phyloP scores from a whole-genome alignment of 2,797 vertebrate species.

The Danio tinwini region DNA sequence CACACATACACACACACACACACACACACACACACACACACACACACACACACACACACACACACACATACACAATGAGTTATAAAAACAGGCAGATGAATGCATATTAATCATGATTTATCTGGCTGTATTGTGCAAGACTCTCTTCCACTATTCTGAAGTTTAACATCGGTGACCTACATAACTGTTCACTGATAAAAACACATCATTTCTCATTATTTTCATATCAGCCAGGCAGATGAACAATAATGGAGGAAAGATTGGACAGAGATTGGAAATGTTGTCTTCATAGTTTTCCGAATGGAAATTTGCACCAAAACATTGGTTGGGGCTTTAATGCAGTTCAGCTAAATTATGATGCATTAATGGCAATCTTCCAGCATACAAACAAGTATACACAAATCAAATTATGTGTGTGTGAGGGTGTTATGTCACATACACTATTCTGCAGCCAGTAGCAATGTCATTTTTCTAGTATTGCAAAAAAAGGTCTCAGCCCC shows the following conservation, averaged over 20 bases:
- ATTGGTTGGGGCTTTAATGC: constrained; percentile 33
- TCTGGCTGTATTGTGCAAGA: constrained; percentile 14
- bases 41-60: no score
- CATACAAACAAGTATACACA: background rate
- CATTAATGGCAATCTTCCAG: constrained; percentile 23
- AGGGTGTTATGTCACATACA: constrained; percentile 13
- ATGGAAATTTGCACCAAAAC: constrained; percentile 38
- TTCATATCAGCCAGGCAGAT: constrained; percentile 42
- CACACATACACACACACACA: no score
- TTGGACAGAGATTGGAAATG: constrained; percentile 44
- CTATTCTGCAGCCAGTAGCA: background rate
- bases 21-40: no score
- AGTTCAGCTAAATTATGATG: constrained; percentile 29
- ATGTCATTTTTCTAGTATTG: constrained; percentile 18
- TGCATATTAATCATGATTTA: constrained; percentile 41
- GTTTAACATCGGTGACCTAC: constrained; percentile 42
- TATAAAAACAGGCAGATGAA: constrained; percentile 1
- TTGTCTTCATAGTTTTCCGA: constrained; percentile 42
- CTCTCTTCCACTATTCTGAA: constrained; percentile 25
- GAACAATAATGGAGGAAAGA: constrained; percentile 39
- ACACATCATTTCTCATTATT: constrained; percentile 48
- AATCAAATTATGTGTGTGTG: background rate
- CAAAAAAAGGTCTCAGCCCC: constrained; percentile 31
- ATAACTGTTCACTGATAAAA: constrained; percentile 44
- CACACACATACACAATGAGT: no score